Evolutionary conservation across 2,797 vertebrate species (phyloP).

Genomic region (Clarias fuscus): DNA sequence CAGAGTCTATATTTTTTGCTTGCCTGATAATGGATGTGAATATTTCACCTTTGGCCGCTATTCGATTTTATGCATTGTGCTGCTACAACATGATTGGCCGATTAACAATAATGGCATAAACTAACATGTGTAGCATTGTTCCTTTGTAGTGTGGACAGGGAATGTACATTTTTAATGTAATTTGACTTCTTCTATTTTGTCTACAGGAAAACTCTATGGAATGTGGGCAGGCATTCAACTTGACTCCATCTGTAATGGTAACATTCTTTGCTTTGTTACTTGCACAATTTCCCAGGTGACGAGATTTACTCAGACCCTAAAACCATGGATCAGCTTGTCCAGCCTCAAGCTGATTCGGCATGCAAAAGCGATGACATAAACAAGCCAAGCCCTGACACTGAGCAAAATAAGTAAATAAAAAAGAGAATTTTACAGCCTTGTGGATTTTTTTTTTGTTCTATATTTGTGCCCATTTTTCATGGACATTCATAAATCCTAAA

Average conservation of each 20-base stretch:
- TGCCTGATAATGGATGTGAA: no score
- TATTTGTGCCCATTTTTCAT: slow-evolving; percentile 59
- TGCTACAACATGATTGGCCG: no score
- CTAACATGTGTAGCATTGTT: no score
- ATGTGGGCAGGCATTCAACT: slow-evolving; percentile 80
- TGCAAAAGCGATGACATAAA: slow-evolving; percentile 59
- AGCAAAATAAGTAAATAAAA: slow-evolving; percentile 23
- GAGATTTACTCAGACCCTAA: slow-evolving; percentile 70
- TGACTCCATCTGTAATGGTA: slow-evolving; percentile 70
- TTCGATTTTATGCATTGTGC: no score
- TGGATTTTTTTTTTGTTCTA: slow-evolving; percentile 63
- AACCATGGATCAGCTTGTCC: slow-evolving; percentile 67
- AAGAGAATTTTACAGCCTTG: slow-evolving; percentile 65
- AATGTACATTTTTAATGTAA: background rate
- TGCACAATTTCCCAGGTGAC: slow-evolving; percentile 87
- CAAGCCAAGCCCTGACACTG: slow-evolving; percentile 33
- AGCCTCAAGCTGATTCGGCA: slow-evolving; percentile 63
- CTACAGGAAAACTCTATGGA: slow-evolving; percentile 94
- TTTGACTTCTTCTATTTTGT: slow-evolving; percentile 14
- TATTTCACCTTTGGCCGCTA: no score
- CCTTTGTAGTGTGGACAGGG: no score
- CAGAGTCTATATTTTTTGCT: no score
- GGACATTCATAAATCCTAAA: slow-evolving; percentile 71
- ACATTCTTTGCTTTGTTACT: slow-evolving; percentile 76
- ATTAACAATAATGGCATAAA: no score